A percentile compares a stretch with the other conserved stretches of the same genome.
Conservation (phyloP, 2,113 vertebrate species). For the Malurus alboscapulatus region DNA sequence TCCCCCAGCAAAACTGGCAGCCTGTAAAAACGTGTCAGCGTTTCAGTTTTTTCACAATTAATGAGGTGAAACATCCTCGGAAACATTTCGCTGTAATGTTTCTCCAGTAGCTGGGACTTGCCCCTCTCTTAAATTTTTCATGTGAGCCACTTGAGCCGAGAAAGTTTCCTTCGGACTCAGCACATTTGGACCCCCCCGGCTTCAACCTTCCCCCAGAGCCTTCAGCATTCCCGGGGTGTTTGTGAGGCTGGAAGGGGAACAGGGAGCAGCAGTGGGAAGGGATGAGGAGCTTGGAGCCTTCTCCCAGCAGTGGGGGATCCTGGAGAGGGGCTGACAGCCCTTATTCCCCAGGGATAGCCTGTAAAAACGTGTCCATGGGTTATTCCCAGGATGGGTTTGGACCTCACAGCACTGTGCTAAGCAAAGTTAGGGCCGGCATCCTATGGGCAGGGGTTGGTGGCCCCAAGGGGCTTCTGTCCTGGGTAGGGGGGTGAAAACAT, state of each 20-base stretch:
- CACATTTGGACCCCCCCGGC: slow-evolving; percentile 21
- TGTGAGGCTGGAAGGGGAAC: not conserved
- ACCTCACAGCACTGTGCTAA: accelerated
- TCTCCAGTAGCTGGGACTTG: slow-evolving; percentile 45
- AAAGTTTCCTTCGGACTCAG: slow-evolving; percentile 59
- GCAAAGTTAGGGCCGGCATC: not conserved
- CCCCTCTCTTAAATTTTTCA: slow-evolving; percentile 57
- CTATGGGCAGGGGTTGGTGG: not conserved
- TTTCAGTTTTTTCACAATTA: slow-evolving; percentile 66
- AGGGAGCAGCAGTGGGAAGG: accelerated
- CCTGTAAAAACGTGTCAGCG: slow-evolving; percentile 58
- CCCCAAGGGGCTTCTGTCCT: not conserved
- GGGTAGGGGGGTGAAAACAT: not conserved
- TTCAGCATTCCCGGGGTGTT: not conserved
- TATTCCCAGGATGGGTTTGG: not conserved
- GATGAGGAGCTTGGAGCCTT: not conserved
- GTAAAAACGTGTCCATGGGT: accelerated
- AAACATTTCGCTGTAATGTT: slow-evolving; percentile 48
- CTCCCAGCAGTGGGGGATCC: not conserved
- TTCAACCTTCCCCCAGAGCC: not conserved
- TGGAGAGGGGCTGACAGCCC: not conserved
- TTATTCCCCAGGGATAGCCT: not conserved
- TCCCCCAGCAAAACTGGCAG: slow-evolving; percentile 53
- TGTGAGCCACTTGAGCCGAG: not conserved
- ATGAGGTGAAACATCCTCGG: slow-evolving; percentile 66